Evolutionary conservation across 2,113 vertebrate genomes (phyloP).

Genomic region (Orcinus orca): DNA sequence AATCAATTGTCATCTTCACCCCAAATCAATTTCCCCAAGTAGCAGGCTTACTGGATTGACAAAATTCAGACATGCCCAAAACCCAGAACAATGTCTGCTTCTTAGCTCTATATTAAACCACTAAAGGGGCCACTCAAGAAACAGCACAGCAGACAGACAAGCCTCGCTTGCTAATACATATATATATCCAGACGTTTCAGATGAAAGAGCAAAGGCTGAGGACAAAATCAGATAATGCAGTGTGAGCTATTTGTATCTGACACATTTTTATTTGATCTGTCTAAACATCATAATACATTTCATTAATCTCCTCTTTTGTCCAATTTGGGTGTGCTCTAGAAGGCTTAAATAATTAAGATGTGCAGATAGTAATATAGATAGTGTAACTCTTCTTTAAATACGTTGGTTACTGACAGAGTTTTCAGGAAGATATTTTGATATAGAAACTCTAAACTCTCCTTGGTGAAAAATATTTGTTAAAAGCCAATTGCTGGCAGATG

Average conservation of each 20-base stretch:
- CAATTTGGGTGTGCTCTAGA: background rate
- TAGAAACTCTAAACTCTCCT: background rate
- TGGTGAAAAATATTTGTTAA: background rate
- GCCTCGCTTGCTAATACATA: background rate
- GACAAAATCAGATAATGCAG: background rate
- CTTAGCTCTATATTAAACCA: background rate
- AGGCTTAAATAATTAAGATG: slow-evolving; percentile 41
- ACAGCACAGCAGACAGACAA: background rate
- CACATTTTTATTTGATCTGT: slow-evolving; percentile 27
- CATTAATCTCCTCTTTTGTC: slow-evolving; percentile 7
- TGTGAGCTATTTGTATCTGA: background rate
- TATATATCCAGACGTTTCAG: background rate
- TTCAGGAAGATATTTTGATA: background rate
- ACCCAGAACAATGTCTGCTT: background rate
- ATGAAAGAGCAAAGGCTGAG: background rate
- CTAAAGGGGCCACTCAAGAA: background rate
- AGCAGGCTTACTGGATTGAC: background rate
- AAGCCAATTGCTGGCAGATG: background rate
- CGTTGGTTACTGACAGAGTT: background rate
- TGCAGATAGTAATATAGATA: background rate
- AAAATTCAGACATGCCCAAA: background rate
- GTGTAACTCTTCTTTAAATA: slow-evolving; percentile 31
- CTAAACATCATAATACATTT: slow-evolving; percentile 43
- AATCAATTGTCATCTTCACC: background rate
- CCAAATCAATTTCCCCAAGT: background rate